Evolutionary conservation across 2,113 vertebrate genomes (phyloP).

Genomic region (Heterocephalus glaber): DNA sequence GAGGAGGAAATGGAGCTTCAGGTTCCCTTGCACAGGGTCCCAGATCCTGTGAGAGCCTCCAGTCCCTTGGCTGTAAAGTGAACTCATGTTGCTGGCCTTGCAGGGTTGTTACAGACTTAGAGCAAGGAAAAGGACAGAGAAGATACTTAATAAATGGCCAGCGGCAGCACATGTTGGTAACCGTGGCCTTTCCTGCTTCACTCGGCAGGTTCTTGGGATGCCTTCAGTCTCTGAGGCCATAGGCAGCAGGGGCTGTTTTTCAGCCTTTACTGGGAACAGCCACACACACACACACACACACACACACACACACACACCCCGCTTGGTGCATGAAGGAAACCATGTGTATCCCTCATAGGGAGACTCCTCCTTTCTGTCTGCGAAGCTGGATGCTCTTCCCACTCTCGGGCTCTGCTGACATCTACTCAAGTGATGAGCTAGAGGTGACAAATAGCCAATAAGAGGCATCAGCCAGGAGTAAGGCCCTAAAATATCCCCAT

Average conservation of each 20-base stretch:
- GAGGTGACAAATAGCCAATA: not conserved
- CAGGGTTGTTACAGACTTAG: not conserved
- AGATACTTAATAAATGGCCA: not conserved
- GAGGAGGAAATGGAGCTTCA: not conserved
- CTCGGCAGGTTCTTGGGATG: fast-evolving
- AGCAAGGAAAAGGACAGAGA: not conserved
- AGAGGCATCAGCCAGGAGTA: not conserved
- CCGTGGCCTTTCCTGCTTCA: not conserved
- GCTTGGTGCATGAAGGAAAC: not conserved
- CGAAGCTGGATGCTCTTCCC: no score
- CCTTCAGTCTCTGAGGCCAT: no score
- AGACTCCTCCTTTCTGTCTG: not conserved
- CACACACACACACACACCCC: no score
- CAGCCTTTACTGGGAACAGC: not conserved
- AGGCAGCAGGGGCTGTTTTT: no score
- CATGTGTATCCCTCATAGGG: not conserved
- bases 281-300: no score
- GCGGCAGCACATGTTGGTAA: not conserved
- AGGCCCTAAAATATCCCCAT: fast-evolving
- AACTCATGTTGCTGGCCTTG: not conserved
- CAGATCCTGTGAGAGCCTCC: not conserved
- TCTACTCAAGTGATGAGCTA: not conserved
- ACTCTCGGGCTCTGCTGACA: not conserved
- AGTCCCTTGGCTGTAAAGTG: not conserved
- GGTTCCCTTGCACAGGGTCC: not conserved